These are phyloP conservation scores for Gordius sp. DNA, from an alignment of 2,888 invertebrate genomes.

Conservation along the genomic window DNA sequence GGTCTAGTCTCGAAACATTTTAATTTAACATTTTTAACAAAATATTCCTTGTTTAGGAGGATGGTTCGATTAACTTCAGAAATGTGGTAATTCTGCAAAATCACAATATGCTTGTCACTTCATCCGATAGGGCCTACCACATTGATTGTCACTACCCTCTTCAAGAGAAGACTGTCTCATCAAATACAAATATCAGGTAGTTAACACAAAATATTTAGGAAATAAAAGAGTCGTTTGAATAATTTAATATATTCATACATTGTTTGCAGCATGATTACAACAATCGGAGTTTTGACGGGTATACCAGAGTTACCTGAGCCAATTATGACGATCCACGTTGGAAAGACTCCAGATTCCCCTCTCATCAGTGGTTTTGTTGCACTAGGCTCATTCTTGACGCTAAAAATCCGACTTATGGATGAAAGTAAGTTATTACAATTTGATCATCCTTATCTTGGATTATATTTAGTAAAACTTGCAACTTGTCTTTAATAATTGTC, in stretches of 20 bases:
- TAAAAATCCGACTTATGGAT: slow-evolving; percentile 2
- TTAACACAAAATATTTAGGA: neutral
- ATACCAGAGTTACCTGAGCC: slow-evolving; percentile 13
- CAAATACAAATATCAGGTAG: slow-evolving; percentile 10
- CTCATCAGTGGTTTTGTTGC: slow-evolving; percentile 2
- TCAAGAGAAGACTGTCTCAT: neutral
- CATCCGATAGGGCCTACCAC: slow-evolving; percentile 14
- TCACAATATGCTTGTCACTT: slow-evolving; percentile 14
- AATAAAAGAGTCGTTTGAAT: too few relatives aligned
- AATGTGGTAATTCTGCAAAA: slow-evolving; percentile 6
- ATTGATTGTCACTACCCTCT: slow-evolving; percentile 15
- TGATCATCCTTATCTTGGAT: neutral
- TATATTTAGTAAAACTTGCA: neutral
- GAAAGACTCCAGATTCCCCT: slow-evolving; percentile 6
- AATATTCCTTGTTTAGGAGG: slow-evolving; percentile 11
- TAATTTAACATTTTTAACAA: too few relatives aligned
- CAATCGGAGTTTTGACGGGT: slow-evolving; percentile 5
- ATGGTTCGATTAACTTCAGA: slow-evolving; percentile 11
- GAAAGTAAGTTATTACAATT: neutral
- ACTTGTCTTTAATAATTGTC: neutral
- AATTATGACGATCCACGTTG: slow-evolving; percentile 16
- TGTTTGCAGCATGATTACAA: slow-evolving; percentile 8
- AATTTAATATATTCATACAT: too few relatives aligned
- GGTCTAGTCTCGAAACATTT: too few relatives aligned
- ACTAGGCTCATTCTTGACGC: neutral